Evolutionary conservation across 2,113 vertebrate species (phyloP).

Genomic region (Podarcis raffonei): DNA sequence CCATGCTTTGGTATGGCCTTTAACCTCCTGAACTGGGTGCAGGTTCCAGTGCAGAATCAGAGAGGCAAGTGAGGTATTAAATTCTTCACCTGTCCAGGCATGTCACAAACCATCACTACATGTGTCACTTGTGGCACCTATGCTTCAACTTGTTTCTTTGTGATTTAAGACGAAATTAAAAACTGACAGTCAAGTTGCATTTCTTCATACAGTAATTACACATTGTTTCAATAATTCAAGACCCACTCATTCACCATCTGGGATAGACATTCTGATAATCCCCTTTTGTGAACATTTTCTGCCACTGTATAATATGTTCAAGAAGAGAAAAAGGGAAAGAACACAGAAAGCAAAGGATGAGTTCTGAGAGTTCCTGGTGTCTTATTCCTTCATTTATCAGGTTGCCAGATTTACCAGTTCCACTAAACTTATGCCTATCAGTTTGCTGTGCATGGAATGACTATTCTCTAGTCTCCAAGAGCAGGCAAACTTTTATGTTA

Average conservation of each 20-base stretch:
- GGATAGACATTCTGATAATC: constrained; percentile 43
- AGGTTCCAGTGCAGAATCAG: not conserved
- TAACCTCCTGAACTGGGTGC: not conserved
- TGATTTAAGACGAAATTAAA: not conserved
- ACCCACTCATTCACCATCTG: constrained; percentile 49
- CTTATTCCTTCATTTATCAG: not conserved
- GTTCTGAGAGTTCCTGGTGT: not conserved
- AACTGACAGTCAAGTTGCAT: not conserved
- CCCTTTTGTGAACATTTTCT: constrained; percentile 1
- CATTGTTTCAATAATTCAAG: constrained; percentile 58
- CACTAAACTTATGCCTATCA: no score
- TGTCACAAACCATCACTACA: not conserved
- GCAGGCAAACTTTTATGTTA: no score
- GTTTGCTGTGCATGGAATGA: no score
- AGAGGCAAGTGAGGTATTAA: not conserved
- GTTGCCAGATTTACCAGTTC: constrained; percentile 6
- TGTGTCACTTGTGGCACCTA: not conserved
- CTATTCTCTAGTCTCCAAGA: not conserved
- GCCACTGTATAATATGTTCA: constrained; percentile 2
- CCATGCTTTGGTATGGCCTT: not conserved
- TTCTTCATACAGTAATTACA: constrained; percentile 34
- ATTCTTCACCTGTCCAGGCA: not conserved
- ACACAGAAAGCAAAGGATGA: not conserved
- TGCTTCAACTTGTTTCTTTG: not conserved
- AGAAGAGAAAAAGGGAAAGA: not conserved